Evolutionary conservation across 2,113 vertebrate species (phyloP), one percentile per base, ranked within the genome.

Genomic region (Alces alces): DNA sequence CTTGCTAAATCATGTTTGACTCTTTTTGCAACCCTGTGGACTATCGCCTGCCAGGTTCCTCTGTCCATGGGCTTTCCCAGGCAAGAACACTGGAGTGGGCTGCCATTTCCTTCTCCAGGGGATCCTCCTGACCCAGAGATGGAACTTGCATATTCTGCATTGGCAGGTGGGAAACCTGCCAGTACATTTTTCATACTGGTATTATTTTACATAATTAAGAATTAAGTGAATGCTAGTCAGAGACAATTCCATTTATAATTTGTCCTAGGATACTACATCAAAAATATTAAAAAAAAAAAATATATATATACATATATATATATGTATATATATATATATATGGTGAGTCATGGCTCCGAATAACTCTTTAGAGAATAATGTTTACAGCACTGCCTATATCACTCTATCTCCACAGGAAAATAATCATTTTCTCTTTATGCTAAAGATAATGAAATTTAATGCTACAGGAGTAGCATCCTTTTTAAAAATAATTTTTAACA

Each of bases 401-500:
- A 82, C 47, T 93, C 79, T 85, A 17, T 78, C 89, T 94, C 90
- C 87, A 92, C 15, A 88, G 80, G 64, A 96, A 97, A 96, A 88
- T n/a, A 96, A 91, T 79, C 66, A 52, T 61, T 87, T 96, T 94
- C 21, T 91, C 70, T 95, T 83, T 93, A 73, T 55, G 54, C 54
- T 95, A 92, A 54, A 96, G n/a, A 91, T 83, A 96, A 78, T 89
- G 30, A 93, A 89, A 87, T 39, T 84, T 87, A 89, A 90, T 87
- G 36, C 25, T 73, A 86, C 11, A 66, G 33, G 15, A 43, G 39
- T 73, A 19, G 9, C 54, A 2, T 14, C 36, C 52, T 58, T 14
- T 92, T 52, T 55, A 91, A 94, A 95, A 98, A 55, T 91, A 30
- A 87, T 30, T 89, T 94, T 78, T 47, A 94, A 94, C 36, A 96